Percentiles rank a stretch among this genome's conserved stretches.
These are phyloP conservation scores for Drosophila subquinaria DNA, from an alignment of 2,888 invertebrate species.

Conservation along the genomic window DNA sequence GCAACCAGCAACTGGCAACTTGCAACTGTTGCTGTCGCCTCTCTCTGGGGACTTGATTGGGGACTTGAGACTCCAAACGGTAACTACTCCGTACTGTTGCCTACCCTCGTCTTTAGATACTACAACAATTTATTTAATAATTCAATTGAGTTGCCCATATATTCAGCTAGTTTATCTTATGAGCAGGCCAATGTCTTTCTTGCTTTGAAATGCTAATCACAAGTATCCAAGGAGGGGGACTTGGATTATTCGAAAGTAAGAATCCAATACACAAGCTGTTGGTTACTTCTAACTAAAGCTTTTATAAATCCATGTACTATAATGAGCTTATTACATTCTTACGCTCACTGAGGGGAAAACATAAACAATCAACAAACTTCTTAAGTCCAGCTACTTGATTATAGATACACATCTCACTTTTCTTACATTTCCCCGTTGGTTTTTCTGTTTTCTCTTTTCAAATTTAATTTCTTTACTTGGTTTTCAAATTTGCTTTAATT, in stretches of 20 bases:
- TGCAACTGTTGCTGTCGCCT: conserved; percentile 22
- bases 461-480: background rate
- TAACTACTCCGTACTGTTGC: conserved; percentile 3
- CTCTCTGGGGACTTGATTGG: conserved; percentile 30
- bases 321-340: conserved; percentile 1
- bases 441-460: background rate
- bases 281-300: background rate
- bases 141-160: conserved; percentile 65
- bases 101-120: conserved; percentile 26
- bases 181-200: background rate
- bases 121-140: conserved; percentile 72
- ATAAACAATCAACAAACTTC: background rate
- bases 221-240: conserved; percentile 17
- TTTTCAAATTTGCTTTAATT: background rate
- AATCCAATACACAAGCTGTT: conserved; percentile 4
- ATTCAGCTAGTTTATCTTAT: conserved; percentile 47
- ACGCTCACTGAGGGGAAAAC: background rate
- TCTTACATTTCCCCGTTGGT: background rate
- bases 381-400: background rate
- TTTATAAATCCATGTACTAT: conserved; percentile 5
- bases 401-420: background rate
- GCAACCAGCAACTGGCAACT: conserved; percentile 4
- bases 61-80: conserved; percentile 26
- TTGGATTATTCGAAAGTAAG: background rate
- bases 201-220: conserved; percentile 57